Conservation (phyloP, 1,140 invertebrate genomes). For the Diabrotica undecimpunctata region DNA sequence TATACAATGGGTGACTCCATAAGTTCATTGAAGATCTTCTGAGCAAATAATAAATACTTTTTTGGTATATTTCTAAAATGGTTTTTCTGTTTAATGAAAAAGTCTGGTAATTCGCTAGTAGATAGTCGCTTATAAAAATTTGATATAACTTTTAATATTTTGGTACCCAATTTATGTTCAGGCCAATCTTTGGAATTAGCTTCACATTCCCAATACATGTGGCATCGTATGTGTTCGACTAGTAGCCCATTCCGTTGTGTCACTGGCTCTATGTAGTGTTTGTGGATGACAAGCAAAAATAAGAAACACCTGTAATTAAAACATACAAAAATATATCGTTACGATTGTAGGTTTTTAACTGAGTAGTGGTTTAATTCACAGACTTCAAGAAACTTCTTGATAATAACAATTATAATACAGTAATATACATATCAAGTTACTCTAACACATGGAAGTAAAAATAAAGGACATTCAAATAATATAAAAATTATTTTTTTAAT, state of each 20-base stretch:
- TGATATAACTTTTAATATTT: constrained; percentile 59
- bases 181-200: constrained; percentile 65
- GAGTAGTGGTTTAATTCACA: too few species aligned
- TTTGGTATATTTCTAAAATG: constrained; percentile 65
- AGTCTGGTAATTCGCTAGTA: constrained; percentile 62
- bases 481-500: too few species aligned
- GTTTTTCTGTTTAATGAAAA: constrained; percentile 69
- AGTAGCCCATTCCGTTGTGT: constrained; percentile 56
- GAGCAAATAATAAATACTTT: constrained; percentile 59
- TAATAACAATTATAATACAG: too few species aligned
- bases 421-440: too few species aligned
- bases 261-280: constrained; percentile 62
- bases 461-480: too few species aligned
- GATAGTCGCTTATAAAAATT: constrained; percentile 50
- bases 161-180: constrained; percentile 64
- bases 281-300: constrained; percentile 60
- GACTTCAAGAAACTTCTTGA: too few species aligned
- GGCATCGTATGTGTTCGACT: constrained; percentile 65
- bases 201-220: constrained; percentile 77
- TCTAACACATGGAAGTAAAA: too few species aligned
- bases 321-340: too few species aligned
- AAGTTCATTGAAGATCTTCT: constrained; percentile 64
- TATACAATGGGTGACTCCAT: constrained; percentile 61
- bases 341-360: too few species aligned
- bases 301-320: constrained; percentile 56